Base-by-base conservation (phyloP, 2,797 vertebrate genomes). In the Aselliscus stoliczkanus region DNA sequence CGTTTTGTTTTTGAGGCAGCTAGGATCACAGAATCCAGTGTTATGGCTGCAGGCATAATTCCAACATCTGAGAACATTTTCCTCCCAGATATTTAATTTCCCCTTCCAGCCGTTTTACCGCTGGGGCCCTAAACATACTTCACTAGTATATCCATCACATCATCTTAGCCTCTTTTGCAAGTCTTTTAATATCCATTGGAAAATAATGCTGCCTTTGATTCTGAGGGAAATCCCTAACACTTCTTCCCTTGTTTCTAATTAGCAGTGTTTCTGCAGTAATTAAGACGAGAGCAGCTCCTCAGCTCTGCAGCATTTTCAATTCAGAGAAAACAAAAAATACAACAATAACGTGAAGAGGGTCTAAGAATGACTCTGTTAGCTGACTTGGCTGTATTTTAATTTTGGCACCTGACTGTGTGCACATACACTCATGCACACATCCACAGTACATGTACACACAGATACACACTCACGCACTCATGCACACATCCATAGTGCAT, bases 161-260 rank as follows among this genome's bases (percentile, higher is more conserved):
- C 95, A 75, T 96, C 76, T 86, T 73, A 84, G 88, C 83, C 95
- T 96, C 94, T 93, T 95, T 69, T 88, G 58, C 93, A 89, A 94
- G 93, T 69, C 91, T 95, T 97, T 96, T 96, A 96, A 94, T 93
- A 97, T 90, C 96, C 91, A 92, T 29, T 79, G 52, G 95, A 97
- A 97, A 97, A 96, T 96, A 96, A 96, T 92, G 84, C 87, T 52
- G 69, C 70, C 96, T 98, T 97, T 97, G 96, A 97, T 96, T 96
- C 77, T 8, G 21, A 95, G 62, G 72, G 95, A 96, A 96, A 96
- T 95, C 93, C 95, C 69, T 88, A 86, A 92, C 90, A 92, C 81
- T 90, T 91, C 84, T 89, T 95, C 96, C 96, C 96, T 96, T 86
- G 96, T 97, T 97, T 97, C 97, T 97, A 97, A 97, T 97, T 96